These are phyloP conservation scores for Linnaemya vulpina DNA, from an alignment of 2,888 invertebrate species.

Conservation along the genomic window DNA sequence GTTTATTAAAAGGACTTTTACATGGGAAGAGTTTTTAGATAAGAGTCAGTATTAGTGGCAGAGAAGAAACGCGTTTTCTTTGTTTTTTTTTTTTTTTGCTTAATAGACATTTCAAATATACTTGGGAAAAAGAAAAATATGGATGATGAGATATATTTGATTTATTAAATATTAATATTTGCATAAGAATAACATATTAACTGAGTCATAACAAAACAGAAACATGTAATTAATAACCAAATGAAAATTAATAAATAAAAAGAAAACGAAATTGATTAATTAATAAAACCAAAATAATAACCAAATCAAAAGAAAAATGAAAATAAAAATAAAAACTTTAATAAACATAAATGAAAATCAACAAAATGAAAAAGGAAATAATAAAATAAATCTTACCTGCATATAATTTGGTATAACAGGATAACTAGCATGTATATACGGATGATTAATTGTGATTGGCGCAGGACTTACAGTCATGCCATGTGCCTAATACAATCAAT, in stretches of 20 bases:
- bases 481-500: conserved; percentile 81
- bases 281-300: conserved; percentile 5
- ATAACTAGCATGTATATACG: conserved; percentile 84
- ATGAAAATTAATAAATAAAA: conserved; percentile 31
- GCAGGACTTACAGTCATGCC: conserved; percentile 84
- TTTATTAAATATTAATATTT: conserved; percentile 37
- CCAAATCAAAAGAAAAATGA: conserved; percentile 61
- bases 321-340: conserved; percentile 50
- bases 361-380: conserved; percentile 62
- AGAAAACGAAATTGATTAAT: too few species aligned
- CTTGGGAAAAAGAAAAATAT: conserved; percentile 34
- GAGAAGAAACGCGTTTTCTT: conserved; percentile 50
- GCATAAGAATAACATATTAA: background rate
- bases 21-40: conserved; percentile 3
- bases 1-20: conserved; percentile 27
- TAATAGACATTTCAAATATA: conserved; percentile 15
- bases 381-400: conserved; percentile 81
- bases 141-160: conserved; percentile 30
- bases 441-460: conserved; percentile 84
- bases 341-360: conserved; percentile 44
- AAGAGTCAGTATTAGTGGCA: conserved; percentile 38
- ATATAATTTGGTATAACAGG: conserved; percentile 84
- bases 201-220: conserved; percentile 37
- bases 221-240: conserved; percentile 46
- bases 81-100: conserved; percentile 18